These are phyloP conservation scores for Melinaea menophilus DNA, from an alignment of 2,888 invertebrate genomes.

Conservation along the genomic window DNA sequence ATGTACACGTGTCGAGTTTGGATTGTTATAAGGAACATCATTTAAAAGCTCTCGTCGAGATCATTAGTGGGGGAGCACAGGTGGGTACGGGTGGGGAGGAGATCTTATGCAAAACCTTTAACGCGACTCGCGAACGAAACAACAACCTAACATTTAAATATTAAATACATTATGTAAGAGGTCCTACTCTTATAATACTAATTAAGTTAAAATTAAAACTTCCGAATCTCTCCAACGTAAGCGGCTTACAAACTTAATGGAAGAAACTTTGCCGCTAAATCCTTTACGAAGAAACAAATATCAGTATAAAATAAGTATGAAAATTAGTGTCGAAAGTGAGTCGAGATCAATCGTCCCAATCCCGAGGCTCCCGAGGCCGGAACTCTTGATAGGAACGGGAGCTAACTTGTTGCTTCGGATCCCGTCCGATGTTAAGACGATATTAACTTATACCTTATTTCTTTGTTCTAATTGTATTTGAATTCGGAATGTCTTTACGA, in stretches of 20 bases:
- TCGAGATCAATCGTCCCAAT: slow-evolving; percentile 16
- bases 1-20: slow-evolving; percentile 62
- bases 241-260: slow-evolving; percentile 36
- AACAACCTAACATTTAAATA: neutral
- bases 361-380: slow-evolving; percentile 4
- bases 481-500: neutral
- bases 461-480: slow-evolving; percentile 8
- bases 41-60: slow-evolving; percentile 68
- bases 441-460: slow-evolving; percentile 12
- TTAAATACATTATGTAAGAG: neutral
- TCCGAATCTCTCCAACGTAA: slow-evolving; percentile 26
- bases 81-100: slow-evolving; percentile 38
- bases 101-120: slow-evolving; percentile 28
- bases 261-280: slow-evolving; percentile 36
- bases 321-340: slow-evolving; percentile 35
- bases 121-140: slow-evolving; percentile 12
- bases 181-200: slow-evolving; percentile 19
- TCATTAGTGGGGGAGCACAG: slow-evolving; percentile 54
- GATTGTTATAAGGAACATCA: slow-evolving; percentile 73
- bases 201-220: slow-evolving; percentile 27
- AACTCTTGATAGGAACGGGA: slow-evolving; percentile 51
- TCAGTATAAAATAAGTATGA: slow-evolving; percentile 41
- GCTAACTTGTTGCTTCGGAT: slow-evolving; percentile 66
- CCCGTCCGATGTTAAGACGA: slow-evolving; percentile 19
- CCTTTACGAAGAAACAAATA: slow-evolving; percentile 35